Conservation (phyloP, 2,113 vertebrate species). For the Gracilinanus agilis region DNA sequence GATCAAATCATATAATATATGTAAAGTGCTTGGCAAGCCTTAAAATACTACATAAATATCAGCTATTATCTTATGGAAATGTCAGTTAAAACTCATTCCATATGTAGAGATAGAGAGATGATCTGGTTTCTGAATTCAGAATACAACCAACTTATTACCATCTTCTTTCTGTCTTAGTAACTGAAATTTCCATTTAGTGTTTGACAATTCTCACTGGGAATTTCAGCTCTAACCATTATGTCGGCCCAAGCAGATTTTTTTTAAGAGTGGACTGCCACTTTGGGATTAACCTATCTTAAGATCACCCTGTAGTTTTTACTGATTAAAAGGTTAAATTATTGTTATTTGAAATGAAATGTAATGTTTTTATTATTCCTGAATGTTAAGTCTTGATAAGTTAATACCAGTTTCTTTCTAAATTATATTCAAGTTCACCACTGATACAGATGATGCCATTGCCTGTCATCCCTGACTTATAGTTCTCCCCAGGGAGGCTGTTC, state of each 20-base stretch:
- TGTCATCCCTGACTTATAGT: slow-evolving; percentile 44
- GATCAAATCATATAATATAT: not conserved
- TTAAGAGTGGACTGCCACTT: not conserved
- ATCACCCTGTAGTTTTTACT: not conserved
- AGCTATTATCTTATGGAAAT: slow-evolving; percentile 24
- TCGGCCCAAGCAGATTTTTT: not conserved
- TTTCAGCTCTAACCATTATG: slow-evolving; percentile 7
- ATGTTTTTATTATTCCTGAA: slow-evolving; percentile 41
- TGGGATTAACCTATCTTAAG: not conserved
- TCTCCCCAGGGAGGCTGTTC: slow-evolving; percentile 40
- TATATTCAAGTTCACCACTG: slow-evolving; percentile 29
- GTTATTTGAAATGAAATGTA: not conserved
- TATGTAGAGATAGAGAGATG: not conserved
- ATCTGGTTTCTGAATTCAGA: slow-evolving; percentile 30
- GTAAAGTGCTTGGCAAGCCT: not conserved
- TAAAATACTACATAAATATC: not conserved
- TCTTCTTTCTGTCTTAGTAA: slow-evolving; percentile 25
- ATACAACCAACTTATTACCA: slow-evolving; percentile 18
- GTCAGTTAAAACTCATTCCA: slow-evolving; percentile 24
- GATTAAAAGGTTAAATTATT: slow-evolving; percentile 39
- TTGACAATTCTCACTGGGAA: slow-evolving; percentile 27
- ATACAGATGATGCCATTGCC: slow-evolving; percentile 4
- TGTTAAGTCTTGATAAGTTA: slow-evolving; percentile 2
- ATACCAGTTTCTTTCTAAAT: slow-evolving; percentile 45
- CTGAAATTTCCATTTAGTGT: not conserved